Evolutionary conservation across 1,140 invertebrate species (phyloP), one percentile per base, ranked within the genome.

Genomic region (Arion vulgaris): DNA sequence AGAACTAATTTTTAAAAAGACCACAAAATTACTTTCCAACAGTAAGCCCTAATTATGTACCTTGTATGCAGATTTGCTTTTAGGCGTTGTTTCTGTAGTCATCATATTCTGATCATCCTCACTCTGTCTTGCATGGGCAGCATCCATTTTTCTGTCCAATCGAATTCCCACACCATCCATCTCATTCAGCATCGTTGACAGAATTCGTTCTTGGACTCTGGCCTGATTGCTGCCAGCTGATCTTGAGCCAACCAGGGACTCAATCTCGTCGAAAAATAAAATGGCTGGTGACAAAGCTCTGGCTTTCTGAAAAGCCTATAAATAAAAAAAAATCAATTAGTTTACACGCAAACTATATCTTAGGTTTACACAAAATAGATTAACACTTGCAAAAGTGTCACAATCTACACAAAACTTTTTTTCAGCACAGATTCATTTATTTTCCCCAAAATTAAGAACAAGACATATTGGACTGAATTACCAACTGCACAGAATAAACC

Each of bases 141-240:
- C 69, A 38, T 85, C 79, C 53, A 82, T 83, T 66, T 88, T 87
- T 34, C 88, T 85, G 80, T 89, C 89, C 26, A 89, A 51, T 72
- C 84, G 78, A 0, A 88, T 88, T 17, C 92, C 91, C 23, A 96
- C 93, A 26, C 95, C 95, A 93, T 96, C 91, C 90, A 92, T 89
- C 69, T 91, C 87, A 87, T 91, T 92, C 36, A 92, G 86, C 19
- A 92, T 85, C 0, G 90, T 86, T 19, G 90, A 89, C 26, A 92
- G 77, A 13, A 92, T 85, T 71, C 91, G 83, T 69, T 92, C 91
- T 38, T 90, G 88, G 5, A 90, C 90, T 32, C 88, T 83, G 82
- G 92, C 91, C 15, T 92, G 88, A 28, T 84, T 84, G 7, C 92
- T 88, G 32, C 68, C 73, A 39, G 89, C 88, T 34, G 87, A 87